Evolutionary conservation across 2,797 vertebrate species (phyloP), one percentile per base, ranked within the genome.

Genomic region (Phoeniculus purpureus): DNA sequence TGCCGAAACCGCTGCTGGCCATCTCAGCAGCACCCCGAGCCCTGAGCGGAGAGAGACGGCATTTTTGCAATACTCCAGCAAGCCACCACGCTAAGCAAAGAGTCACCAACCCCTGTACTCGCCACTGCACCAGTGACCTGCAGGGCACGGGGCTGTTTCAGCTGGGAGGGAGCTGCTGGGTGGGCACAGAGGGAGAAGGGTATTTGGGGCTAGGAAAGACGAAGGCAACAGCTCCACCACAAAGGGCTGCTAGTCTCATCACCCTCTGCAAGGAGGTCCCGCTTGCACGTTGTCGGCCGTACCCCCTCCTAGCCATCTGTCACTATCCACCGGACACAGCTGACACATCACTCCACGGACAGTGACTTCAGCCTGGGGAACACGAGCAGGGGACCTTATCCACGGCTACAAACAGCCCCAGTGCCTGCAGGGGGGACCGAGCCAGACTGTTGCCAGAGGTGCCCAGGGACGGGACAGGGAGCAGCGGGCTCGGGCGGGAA

Each of bases 221-320:
- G 7, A 79, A 70, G 45, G 22, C 27, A 64, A 45, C 27, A 48
- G 6, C 15, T 70, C 26, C 43, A 32, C 9, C 22, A 72, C 12
- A 40, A 62, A 68, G 37, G 2, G 1, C 9, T 58, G 18, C 9
- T 23, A 10, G 43, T 45, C 65, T 73, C 72, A 25, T 37, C 32
- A 79, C 23, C 37, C 6, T 34, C n/a, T 0, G 0, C 22, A 15
- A 70, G 25, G n/a, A 75, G 4, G 23, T 70, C 81, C 31, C 0
- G 0, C 48, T 37, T 12, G 22, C 34, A 11, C 1, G 4, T 14
- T 25, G 13, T 26, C 52, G 81, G 59, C 48, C 20, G 31, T 4
- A 21, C 45, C 70, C 37, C 25, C 54, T 64, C 50, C 31, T 22
- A 27, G 29, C 56, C 40, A 25, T 18, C 64, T 10, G 6, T 48